Percentiles rank a stretch among this genome's conserved stretches.
Conservation (phyloP, 2,888 invertebrate species). For the Drosophila vallismaia region DNA sequence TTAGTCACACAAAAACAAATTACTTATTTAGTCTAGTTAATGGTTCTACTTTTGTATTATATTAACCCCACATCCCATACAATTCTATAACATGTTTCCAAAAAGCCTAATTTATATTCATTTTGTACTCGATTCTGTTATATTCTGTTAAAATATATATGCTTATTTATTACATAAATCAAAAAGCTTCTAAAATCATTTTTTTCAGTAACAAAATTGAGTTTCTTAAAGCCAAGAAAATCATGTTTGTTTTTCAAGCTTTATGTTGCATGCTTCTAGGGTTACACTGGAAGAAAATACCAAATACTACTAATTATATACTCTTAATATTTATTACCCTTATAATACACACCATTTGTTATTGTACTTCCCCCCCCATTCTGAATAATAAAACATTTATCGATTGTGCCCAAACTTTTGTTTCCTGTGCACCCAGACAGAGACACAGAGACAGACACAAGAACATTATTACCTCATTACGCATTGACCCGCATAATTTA, state of each 20-base stretch:
- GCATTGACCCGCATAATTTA: conserved; percentile 52
- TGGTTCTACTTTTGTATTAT: neutral
- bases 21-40: neutral
- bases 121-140: neutral
- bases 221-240: too few relatives aligned
- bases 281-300: neutral
- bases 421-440: conserved; percentile 1
- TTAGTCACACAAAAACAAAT: conserved; percentile 2
- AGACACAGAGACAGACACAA: conserved; percentile 7
- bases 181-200: neutral
- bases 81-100: neutral
- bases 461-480: conserved; percentile 39
- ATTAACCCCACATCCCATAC: neutral
- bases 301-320: too few relatives aligned
- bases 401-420: neutral
- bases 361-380: neutral
- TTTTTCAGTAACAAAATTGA: neutral
- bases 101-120: neutral
- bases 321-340: too few relatives aligned
- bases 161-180: neutral
- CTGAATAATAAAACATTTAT: neutral
- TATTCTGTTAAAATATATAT: neutral
- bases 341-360: neutral
- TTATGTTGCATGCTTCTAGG: neutral
- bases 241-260: too few relatives aligned